A percentile compares a stretch with the other conserved stretches of the same genome.
phyloP scores from a whole-genome alignment of 2,113 vertebrate species.

The Marmota monax region DNA sequence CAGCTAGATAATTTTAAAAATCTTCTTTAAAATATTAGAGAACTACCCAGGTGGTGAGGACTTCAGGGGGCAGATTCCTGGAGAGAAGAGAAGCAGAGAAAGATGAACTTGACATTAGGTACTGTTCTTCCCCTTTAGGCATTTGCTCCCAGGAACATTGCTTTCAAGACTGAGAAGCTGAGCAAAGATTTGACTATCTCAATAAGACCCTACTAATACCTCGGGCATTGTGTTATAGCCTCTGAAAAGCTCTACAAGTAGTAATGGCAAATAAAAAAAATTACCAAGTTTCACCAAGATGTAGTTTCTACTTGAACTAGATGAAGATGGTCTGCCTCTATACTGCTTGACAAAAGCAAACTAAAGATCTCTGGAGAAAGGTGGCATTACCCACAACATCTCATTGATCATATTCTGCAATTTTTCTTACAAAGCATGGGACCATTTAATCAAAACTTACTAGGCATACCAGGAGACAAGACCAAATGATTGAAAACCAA shows the following conservation, averaged over 20 bases:
- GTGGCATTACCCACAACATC: neutral
- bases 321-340: neutral
- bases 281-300: constrained; percentile 1
- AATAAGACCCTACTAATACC: neutral
- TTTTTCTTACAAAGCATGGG: neutral
- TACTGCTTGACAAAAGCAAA: constrained; percentile 23
- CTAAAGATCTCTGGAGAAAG: constrained; percentile 23
- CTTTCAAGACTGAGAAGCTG: constrained; percentile 25
- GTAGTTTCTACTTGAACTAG: neutral
- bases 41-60: neutral
- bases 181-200: neutral
- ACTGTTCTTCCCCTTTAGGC: neutral
- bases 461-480: constrained; percentile 13
- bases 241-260: neutral
- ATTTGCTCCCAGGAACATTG: neutral
- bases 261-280: neutral
- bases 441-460: constrained; percentile 40
- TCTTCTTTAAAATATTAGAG: constrained; percentile 12
- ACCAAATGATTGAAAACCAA: neutral
- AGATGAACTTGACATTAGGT: neutral
- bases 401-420: neutral
- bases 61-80: neutral
- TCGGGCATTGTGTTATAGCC: neutral
- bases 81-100: neutral
- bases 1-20: constrained; percentile 12